Evolutionary conservation across 2,888 invertebrate genomes (phyloP).

Genomic region (Melinaea marsaeus): DNA sequence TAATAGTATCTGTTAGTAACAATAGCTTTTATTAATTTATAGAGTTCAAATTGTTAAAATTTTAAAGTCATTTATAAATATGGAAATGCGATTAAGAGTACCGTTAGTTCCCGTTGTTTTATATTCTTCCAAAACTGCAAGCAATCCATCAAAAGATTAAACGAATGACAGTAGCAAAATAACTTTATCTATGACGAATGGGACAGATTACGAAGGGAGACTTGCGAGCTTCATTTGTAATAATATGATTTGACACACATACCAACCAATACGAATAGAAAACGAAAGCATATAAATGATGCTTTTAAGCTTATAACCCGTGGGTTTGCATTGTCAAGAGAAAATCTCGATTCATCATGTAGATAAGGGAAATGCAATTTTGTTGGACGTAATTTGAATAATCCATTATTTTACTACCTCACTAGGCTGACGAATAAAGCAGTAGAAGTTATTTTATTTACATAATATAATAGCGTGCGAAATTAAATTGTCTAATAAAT

Average conservation of each 20-base stretch:
- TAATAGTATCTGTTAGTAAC: no score
- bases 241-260: constrained; percentile 26
- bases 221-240: constrained; percentile 32
- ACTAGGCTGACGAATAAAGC: not conserved
- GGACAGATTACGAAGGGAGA: constrained; percentile 38
- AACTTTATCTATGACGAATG: constrained; percentile 49
- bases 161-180: constrained; percentile 41
- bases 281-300: constrained; percentile 23
- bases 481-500: no score
- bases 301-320: constrained; percentile 6
- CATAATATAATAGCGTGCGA: no score
- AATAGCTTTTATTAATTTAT: no score
- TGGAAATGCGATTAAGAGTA: constrained; percentile 2
- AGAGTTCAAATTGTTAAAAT: not conserved
- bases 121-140: constrained; percentile 25
- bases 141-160: constrained; percentile 33
- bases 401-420: not conserved
- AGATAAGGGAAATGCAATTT: constrained; percentile 17
- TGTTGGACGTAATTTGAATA: constrained; percentile 2
- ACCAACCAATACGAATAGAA: constrained; percentile 17
- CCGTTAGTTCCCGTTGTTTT: constrained; percentile 19
- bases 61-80: constrained; percentile 7
- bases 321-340: constrained; percentile 15
- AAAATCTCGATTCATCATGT: constrained; percentile 13
- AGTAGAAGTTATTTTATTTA: no score